Percentiles rank a stretch among this genome's conserved stretches.
These are phyloP conservation scores for Cossypha niveicapilla DNA, from an alignment of 2,797 vertebrate species.

Conservation along the genomic window DNA sequence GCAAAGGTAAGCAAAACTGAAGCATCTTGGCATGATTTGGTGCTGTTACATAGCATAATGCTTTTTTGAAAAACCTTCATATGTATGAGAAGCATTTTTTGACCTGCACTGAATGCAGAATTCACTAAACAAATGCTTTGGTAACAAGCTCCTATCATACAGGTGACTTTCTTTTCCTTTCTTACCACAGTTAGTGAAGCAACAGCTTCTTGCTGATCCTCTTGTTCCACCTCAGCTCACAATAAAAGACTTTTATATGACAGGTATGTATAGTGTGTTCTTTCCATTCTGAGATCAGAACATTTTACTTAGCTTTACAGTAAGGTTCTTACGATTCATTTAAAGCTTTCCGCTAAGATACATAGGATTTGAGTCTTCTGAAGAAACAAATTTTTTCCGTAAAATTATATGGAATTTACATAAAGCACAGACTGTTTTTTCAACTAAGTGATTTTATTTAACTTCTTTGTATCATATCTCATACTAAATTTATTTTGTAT, in stretches of 20 bases:
- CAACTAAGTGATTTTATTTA: not conserved
- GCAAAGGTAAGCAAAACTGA: constrained; percentile 77
- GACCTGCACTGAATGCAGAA: not conserved
- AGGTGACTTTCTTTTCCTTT: not conserved
- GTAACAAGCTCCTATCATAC: not conserved
- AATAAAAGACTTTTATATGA: constrained; percentile 98
- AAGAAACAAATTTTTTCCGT: not conserved
- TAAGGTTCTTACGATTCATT: not conserved
- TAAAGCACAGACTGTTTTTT: not conserved
- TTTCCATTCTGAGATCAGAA: not conserved
- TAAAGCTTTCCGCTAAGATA: not conserved
- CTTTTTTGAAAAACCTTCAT: not conserved
- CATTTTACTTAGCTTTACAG: not conserved
- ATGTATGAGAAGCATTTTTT: not conserved
- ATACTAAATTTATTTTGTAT: not conserved
- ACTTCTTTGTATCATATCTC: not conserved
- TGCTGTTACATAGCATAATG: not conserved
- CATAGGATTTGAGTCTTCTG: not conserved
- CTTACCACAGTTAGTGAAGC: constrained; percentile 82
- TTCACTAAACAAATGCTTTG: not conserved
- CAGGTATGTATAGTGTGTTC: constrained; percentile 77
- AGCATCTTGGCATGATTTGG: not conserved
- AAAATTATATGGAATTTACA: not conserved
- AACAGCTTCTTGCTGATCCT: constrained; percentile 85
- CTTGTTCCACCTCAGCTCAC: constrained; percentile 91